Percentiles rank a stretch among this genome's conserved stretches.
phyloP scores from a whole-genome alignment of 2,113 vertebrate species.

The Lethenteron camtschaticum region DNA sequence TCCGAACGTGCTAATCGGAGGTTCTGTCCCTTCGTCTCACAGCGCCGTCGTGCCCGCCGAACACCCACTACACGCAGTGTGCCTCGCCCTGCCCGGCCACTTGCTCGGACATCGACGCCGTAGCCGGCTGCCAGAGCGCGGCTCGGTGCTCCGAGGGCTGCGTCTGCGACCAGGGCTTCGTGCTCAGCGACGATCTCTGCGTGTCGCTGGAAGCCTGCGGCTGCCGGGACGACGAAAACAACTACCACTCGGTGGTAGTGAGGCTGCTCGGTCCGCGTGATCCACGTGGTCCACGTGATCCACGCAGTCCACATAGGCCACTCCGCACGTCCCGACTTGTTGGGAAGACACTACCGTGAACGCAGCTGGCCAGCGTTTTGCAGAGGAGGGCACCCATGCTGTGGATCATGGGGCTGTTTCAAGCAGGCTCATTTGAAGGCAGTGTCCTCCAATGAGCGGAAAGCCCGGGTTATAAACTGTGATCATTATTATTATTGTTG shows the following conservation, averaged over 20 bases:
- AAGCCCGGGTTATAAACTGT: no score
- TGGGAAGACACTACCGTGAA: no score
- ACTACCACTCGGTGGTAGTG: conserved; percentile 14
- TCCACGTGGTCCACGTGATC: no score
- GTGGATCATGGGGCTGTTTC: no score
- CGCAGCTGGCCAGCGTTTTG: no score
- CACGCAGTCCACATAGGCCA: no score
- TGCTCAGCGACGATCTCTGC: conserved; percentile 25
- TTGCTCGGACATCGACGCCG: conserved; percentile 29
- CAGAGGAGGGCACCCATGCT: no score
- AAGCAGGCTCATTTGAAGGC: no score
- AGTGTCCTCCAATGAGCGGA: no score
- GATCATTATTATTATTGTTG: no score
- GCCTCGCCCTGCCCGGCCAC: conserved; percentile 33
- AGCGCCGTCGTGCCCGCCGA: conserved; percentile 28
- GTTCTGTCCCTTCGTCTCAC: conserved; percentile 10
- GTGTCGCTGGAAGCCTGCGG: conserved; percentile 36
- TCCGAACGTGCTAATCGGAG: neutral
- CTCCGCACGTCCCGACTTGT: no score
- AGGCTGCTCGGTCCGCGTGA: no score
- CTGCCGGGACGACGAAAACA: conserved; percentile 31
- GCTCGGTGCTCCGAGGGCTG: conserved; percentile 30
- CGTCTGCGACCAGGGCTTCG: conserved; percentile 32
- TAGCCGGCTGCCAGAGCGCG: conserved; percentile 22
- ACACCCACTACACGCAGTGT: conserved; percentile 33